These are phyloP conservation scores for Paraescarpia echinospica DNA, from an alignment of 1,140 invertebrate species.

Conservation along the genomic window DNA sequence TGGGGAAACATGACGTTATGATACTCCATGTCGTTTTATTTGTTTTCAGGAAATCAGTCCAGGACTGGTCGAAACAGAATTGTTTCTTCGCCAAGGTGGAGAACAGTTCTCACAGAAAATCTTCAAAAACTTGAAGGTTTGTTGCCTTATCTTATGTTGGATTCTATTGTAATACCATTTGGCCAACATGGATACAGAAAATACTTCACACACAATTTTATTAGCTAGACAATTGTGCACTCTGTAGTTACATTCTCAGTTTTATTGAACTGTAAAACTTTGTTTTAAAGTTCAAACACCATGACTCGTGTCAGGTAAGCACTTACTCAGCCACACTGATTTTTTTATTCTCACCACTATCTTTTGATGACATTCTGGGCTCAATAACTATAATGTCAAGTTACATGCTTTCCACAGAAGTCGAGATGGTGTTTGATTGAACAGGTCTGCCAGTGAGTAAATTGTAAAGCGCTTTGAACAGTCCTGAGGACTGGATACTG, in stretches of 20 bases:
- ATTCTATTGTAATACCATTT: neutral
- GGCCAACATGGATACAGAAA: neutral
- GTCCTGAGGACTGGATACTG: too few species aligned
- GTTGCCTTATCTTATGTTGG: neutral
- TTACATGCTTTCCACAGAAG: too few species aligned
- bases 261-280: neutral
- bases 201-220: neutral
- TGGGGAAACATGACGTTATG: too few species aligned
- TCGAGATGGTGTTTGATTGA: too few species aligned
- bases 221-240: neutral
- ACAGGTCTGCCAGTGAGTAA: too few species aligned
- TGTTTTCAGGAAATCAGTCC: constrained; percentile 21
- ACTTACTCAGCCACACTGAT: neutral
- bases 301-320: neutral
- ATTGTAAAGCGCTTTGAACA: too few species aligned
- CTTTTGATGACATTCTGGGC: neutral
- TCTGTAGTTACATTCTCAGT: neutral
- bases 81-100: neutral
- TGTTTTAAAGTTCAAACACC: neutral
- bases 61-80: constrained; percentile 21
- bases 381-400: neutral
- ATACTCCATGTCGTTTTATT: too few species aligned
- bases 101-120: neutral
- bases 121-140: constrained; percentile 11
- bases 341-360: neutral